These are phyloP conservation scores for Dipodomys spectabilis DNA, from an alignment of 2,113 vertebrate genomes.

Conservation along the genomic window DNA sequence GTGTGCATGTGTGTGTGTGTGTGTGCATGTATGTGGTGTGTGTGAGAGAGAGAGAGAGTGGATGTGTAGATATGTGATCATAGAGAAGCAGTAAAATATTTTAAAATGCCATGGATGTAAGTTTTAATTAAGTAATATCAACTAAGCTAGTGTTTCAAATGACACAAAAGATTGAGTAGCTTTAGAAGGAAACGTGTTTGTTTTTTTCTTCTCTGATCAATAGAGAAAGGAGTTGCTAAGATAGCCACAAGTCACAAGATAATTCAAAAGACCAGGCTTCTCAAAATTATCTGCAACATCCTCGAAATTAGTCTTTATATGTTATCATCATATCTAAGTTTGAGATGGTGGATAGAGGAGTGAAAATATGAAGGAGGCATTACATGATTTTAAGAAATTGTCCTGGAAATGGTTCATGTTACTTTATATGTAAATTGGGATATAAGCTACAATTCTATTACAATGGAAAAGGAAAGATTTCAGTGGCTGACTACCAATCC, in stretches of 20 bases:
- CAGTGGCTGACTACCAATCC: neutral
- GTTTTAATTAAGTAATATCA: neutral
- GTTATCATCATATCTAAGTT: neutral
- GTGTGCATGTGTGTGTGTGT: no score
- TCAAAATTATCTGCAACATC: neutral
- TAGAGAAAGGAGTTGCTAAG: neutral
- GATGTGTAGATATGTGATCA: neutral
- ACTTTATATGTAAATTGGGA: neutral
- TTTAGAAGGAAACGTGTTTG: neutral
- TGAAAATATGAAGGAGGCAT: neutral
- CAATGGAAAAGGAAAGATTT: conserved; percentile 1
- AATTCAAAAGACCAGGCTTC: neutral
- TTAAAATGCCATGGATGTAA: neutral
- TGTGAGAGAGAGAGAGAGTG: no score
- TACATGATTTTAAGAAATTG: neutral
- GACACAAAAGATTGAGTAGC: neutral
- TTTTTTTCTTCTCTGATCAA: neutral
- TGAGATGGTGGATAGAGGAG: neutral
- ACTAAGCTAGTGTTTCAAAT: neutral
- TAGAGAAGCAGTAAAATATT: neutral
- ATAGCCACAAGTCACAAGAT: neutral
- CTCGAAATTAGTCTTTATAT: neutral
- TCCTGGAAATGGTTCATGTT: neutral
- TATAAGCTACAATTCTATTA: neutral
- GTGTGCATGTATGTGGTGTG: no score